Evolutionary conservation across 2,113 vertebrate species (phyloP).

Genomic region (Chrysemys picta): DNA sequence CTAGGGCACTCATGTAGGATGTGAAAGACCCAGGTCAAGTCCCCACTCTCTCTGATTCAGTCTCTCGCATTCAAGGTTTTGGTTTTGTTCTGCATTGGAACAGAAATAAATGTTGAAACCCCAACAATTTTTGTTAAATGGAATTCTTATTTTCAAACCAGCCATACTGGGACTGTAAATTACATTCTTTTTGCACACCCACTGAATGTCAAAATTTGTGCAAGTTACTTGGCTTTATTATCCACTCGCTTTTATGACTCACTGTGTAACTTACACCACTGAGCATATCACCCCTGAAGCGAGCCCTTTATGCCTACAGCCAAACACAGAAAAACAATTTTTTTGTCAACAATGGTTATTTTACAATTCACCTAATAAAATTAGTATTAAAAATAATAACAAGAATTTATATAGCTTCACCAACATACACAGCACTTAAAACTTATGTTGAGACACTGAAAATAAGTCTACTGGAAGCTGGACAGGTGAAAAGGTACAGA

Average conservation of each 20-base stretch:
- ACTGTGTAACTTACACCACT: background rate
- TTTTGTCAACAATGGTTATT: background rate
- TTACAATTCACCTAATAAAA: background rate
- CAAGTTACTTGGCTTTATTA: background rate
- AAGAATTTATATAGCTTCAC: background rate
- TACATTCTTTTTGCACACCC: accelerated
- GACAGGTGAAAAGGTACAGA: background rate
- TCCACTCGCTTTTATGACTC: background rate
- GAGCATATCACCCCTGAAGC: background rate
- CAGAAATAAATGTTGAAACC: background rate
- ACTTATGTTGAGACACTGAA: background rate
- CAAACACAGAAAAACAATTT: background rate
- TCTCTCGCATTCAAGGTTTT: background rate
- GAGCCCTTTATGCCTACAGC: background rate
- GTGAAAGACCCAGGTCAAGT: background rate
- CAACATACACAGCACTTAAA: background rate
- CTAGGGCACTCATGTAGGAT: background rate
- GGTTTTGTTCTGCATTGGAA: background rate
- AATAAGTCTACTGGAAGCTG: background rate
- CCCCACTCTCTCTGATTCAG: background rate
- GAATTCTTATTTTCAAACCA: background rate
- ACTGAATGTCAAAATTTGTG: background rate
- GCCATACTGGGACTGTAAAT: background rate
- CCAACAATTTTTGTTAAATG: background rate
- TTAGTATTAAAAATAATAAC: background rate